These are phyloP conservation scores for Trichogramma dendrolimi DNA, from an alignment of 2,888 invertebrate genomes.

Conservation along the genomic window DNA sequence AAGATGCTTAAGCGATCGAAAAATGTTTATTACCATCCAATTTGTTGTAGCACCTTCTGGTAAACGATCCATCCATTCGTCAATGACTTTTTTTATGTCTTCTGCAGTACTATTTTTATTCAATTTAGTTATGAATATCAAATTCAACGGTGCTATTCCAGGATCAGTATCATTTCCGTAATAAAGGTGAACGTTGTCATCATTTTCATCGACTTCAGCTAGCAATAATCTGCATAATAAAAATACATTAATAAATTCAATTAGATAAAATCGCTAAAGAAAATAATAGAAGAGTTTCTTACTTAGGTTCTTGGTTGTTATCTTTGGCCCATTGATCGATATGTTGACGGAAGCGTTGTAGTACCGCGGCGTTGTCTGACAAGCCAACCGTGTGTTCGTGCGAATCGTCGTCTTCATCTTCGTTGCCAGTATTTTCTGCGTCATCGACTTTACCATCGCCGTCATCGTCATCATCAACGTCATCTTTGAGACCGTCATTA, in stretches of 20 bases:
- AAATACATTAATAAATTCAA: neutral
- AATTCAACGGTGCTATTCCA: constrained; percentile 41
- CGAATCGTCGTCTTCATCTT: constrained; percentile 1
- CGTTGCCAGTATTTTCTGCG: neutral
- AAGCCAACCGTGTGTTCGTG: constrained; percentile 2
- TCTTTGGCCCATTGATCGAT: constrained; percentile 36
- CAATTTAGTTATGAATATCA: constrained; percentile 38
- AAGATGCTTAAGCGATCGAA: neutral
- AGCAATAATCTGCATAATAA: constrained; percentile 38
- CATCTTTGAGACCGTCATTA: neutral
- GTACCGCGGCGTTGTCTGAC: constrained; percentile 32
- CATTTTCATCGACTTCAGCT: constrained; percentile 38
- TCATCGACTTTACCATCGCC: neutral
- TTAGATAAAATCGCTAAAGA: neutral
- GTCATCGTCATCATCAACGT: neutral
- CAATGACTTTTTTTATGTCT: constrained; percentile 34
- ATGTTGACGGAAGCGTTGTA: constrained; percentile 35
- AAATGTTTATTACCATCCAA: constrained; percentile 41
- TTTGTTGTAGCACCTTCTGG: constrained; percentile 43
- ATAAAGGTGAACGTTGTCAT: constrained; percentile 37
- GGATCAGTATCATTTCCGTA: constrained; percentile 41
- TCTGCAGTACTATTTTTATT: constrained; percentile 34
- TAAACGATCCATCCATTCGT: constrained; percentile 38
- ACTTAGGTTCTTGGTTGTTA: constrained; percentile 37
- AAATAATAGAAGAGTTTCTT: constrained; percentile 16